Evolutionary conservation across 1,140 invertebrate genomes (phyloP), one percentile per base, ranked within the genome.

Genomic region (Cataglyphis hispanica): DNA sequence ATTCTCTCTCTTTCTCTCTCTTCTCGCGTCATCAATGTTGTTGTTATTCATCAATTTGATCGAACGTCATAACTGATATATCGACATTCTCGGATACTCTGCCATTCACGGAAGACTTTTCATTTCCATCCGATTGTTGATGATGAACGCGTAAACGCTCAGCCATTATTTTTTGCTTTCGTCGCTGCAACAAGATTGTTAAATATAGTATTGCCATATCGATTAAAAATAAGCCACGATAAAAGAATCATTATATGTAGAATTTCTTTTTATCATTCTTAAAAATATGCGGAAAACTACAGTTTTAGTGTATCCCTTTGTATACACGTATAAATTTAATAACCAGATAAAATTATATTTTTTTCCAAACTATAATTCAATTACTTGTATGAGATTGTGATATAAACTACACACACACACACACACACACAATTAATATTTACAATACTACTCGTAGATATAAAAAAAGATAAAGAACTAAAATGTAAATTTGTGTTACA

Each of bases 31-130:
- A 11, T 34, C 70, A 22, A 31, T n/a, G 2, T 46, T 40, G 5
- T 60, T 27, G 1, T 58, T 76, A 70, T 86, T 70, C 78, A 75
- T 89, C 56, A 75, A 76, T 37, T 40, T 50, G 76, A 85, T 85
- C 86, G 53, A 16, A 72, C 66, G 19, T 77, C 56, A 70, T 34
- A 40, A 50, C 50, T 40, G 56, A 22, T 50, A 46, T 56, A 84
- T 84, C 67, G 50, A 58, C 86, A n/a, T 85, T 43, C 13, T 7
- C 34, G 40, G 46, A n/a, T 43, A 40, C 22, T 43, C 40, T 22
- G 58, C 56, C 46, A 53, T 84, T 64, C 53, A 50, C 46, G 27
- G 61, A 11, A 19, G 19, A 50, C 69, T 66, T 64, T 87, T 77
- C 50, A 87, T 87, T 87, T 72, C 81, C 70, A 77, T 87, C 84